Evolutionary conservation across 2,888 invertebrate species (phyloP).

Genomic region (Colletes collaris): DNA sequence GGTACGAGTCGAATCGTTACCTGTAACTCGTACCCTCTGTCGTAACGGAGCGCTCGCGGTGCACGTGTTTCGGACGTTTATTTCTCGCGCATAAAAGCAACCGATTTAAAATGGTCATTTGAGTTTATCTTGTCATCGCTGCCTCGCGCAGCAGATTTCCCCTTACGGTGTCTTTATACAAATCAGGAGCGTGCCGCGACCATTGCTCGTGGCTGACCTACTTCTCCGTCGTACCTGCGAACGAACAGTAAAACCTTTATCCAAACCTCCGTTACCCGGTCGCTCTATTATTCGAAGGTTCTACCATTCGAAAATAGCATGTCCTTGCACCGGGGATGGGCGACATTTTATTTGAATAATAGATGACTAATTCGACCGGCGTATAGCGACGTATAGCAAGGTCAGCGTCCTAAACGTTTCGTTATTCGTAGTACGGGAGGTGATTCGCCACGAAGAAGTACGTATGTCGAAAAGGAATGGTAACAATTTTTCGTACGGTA

Average conservation of each 20-base stretch:
- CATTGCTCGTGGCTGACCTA: slow-evolving; percentile 12
- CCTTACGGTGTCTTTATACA: slow-evolving; percentile 1
- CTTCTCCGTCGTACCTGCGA: slow-evolving; percentile 4
- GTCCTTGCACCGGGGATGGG: too few relatives aligned
- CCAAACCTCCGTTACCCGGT: too few relatives aligned
- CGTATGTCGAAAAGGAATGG: too few relatives aligned
- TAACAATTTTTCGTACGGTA: too few relatives aligned
- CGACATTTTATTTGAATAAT: too few relatives aligned
- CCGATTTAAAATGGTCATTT: slow-evolving; percentile 47
- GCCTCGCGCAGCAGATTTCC: slow-evolving; percentile 17
- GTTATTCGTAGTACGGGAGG: too few relatives aligned
- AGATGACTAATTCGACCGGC: too few relatives aligned
- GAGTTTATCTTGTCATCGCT: slow-evolving; percentile 40
- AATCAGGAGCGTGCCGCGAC: slow-evolving; percentile 8
- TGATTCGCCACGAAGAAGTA: too few relatives aligned
- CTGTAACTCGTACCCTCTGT: slow-evolving; percentile 34
- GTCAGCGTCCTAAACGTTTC: too few relatives aligned
- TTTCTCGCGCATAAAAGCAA: slow-evolving; percentile 15
- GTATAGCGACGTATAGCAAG: too few relatives aligned
- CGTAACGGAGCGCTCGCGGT: slow-evolving; percentile 42
- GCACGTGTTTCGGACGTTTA: slow-evolving; percentile 36
- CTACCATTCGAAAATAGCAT: too few relatives aligned
- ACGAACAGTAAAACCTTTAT: background rate
- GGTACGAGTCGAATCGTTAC: slow-evolving; percentile 45
- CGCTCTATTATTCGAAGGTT: too few relatives aligned